phyloP scores from a whole-genome alignment of 2,888 invertebrate species.

The Pollenia amentaria region DNA sequence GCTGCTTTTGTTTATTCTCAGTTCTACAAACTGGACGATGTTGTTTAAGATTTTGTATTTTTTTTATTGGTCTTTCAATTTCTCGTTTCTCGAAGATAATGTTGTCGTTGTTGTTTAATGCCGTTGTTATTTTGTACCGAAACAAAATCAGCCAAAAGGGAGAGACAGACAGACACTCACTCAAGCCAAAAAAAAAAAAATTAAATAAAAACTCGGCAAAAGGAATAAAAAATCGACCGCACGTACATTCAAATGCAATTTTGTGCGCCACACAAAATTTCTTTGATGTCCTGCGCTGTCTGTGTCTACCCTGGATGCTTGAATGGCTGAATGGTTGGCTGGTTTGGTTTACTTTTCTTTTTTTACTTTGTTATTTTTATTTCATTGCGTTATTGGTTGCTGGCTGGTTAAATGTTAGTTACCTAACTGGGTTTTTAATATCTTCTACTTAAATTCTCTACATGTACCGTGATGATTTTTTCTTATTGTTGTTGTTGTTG shows the following conservation, averaged over 20 bases:
- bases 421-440: conserved; percentile 69
- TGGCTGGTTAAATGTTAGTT: conserved; percentile 67
- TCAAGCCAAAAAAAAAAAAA: conserved; percentile 45
- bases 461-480: conserved; percentile 30
- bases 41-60: conserved; percentile 39
- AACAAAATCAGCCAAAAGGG: conserved; percentile 60
- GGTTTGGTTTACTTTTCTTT: conserved; percentile 48
- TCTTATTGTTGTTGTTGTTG: not conserved
- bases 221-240: conserved; percentile 59
- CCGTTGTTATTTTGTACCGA: conserved; percentile 66
- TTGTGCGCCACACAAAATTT: conserved; percentile 73
- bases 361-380: not conserved
- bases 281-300: conserved; percentile 75
- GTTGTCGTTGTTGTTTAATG: conserved; percentile 69
- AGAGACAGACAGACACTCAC: conserved; percentile 43
- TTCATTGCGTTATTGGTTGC: conserved; percentile 51
- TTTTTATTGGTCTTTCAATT: conserved; percentile 15
- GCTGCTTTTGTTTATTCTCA: conserved; percentile 33
- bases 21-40: conserved; percentile 54
- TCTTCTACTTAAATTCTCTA: conserved; percentile 66
- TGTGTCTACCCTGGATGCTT: conserved; percentile 66
- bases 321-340: conserved; percentile 62
- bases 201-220: conserved; percentile 24
- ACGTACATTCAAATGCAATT: conserved; percentile 73
- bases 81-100: conserved; percentile 51